Conservation (phyloP, 2,888 invertebrate genomes). For the Leptinotarsa haldemani region DNA sequence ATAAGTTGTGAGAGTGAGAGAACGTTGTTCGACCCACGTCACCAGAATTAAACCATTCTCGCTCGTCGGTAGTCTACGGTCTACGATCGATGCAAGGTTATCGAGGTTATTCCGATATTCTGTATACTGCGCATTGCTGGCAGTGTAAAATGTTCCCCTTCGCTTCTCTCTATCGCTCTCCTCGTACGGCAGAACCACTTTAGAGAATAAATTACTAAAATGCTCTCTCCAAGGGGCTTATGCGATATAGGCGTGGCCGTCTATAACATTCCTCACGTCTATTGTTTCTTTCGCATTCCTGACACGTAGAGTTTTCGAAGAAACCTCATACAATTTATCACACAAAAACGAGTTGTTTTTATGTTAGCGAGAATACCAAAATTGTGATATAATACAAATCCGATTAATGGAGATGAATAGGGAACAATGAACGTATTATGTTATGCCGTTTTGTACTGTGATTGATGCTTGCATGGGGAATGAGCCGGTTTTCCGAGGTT, state of each 20-base stretch:
- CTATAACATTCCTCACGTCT: slow-evolving; percentile 18
- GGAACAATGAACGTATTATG: slow-evolving; percentile 8
- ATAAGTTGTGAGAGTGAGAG: slow-evolving; percentile 30
- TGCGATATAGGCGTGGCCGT: slow-evolving; percentile 32
- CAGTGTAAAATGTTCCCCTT: slow-evolving; percentile 27
- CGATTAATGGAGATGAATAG: neutral
- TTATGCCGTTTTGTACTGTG: neutral
- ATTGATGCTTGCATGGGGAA: slow-evolving; percentile 2
- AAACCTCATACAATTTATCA: slow-evolving; percentile 1
- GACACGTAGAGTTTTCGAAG: slow-evolving; percentile 36
- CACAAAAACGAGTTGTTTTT: slow-evolving; percentile 12
- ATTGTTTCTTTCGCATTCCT: slow-evolving; percentile 26
- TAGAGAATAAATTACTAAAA: slow-evolving; percentile 32
- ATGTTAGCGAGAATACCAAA: slow-evolving; percentile 13
- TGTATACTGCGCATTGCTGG: slow-evolving; percentile 31
- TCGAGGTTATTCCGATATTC: slow-evolving; percentile 28
- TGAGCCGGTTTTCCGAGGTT: slow-evolving; percentile 1
- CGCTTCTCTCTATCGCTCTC: slow-evolving; percentile 23
- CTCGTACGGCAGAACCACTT: slow-evolving; percentile 38
- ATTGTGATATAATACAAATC: slow-evolving; percentile 8
- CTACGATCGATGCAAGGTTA: slow-evolving; percentile 30
- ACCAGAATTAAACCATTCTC: slow-evolving; percentile 25
- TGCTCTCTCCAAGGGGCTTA: slow-evolving; percentile 24
- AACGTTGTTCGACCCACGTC: slow-evolving; percentile 20
- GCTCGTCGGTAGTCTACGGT: slow-evolving; percentile 24